A percentile compares a stretch with the other conserved stretches of the same genome.
Conservation (phyloP, 2,888 invertebrate genomes). For the Plusia festucae region DNA sequence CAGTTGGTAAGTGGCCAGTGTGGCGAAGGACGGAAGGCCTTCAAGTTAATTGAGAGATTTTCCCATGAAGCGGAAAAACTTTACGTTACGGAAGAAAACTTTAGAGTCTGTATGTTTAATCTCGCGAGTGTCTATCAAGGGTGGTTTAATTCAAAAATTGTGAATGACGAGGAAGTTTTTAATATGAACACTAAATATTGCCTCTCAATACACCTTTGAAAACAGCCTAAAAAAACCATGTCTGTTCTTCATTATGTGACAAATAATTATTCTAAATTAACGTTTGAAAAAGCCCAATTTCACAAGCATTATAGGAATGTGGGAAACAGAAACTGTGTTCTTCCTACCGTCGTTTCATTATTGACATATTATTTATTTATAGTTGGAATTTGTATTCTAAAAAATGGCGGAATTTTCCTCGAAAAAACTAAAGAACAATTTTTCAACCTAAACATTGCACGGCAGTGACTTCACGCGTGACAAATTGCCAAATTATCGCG, state of each 20-base stretch:
- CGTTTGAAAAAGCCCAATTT: not conserved
- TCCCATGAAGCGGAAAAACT: too few relatives aligned
- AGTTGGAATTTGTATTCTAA: constrained; percentile 5
- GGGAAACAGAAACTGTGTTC: constrained; percentile 17
- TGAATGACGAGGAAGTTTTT: too few relatives aligned
- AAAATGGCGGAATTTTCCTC: constrained; percentile 39
- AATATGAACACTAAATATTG: too few relatives aligned
- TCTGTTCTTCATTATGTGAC: not conserved
- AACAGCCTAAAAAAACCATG: too few relatives aligned
- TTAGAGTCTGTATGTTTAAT: too few relatives aligned
- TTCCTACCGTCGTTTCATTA: constrained; percentile 43
- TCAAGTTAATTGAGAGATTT: too few relatives aligned
- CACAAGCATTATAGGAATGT: not conserved
- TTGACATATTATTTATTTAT: constrained; percentile 30
- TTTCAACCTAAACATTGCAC: constrained; percentile 32
- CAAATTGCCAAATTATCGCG: constrained; percentile 52
- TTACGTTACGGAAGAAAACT: too few relatives aligned
- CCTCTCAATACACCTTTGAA: too few relatives aligned
- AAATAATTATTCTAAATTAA: not conserved
- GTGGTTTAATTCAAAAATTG: too few relatives aligned
- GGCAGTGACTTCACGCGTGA: constrained; percentile 39
- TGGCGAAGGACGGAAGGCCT: too few relatives aligned
- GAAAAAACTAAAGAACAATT: constrained; percentile 32
- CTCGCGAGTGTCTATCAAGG: too few relatives aligned
- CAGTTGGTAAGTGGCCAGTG: too few relatives aligned